Evolutionary conservation across 2,888 invertebrate genomes (phyloP), one percentile per base, ranked within the genome.

Genomic region (Bursaphelenchus okinawaensis): DNA sequence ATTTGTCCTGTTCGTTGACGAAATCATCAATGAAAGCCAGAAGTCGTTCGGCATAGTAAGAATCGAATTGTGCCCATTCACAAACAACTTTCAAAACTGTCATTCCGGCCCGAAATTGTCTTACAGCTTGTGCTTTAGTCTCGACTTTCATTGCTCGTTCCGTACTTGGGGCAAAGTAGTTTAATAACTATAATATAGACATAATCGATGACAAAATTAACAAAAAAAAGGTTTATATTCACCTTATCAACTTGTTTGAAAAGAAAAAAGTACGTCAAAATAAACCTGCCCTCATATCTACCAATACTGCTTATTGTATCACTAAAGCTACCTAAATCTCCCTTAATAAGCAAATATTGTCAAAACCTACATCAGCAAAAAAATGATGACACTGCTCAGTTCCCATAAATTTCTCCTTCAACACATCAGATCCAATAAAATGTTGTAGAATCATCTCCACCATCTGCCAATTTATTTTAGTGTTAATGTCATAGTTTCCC

Each of bases 301-400:
- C n/a, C n/a, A n/a, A n/a, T n/a, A n/a, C n/a, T n/a, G n/a, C n/a
- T n/a, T n/a, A n/a, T n/a, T n/a, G n/a, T n/a, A n/a, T n/a, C n/a
- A n/a, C n/a, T n/a, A n/a, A n/a, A n/a, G n/a, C n/a, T n/a, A n/a
- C n/a, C n/a, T n/a, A n/a, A n/a, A n/a, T n/a, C n/a, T n/a, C n/a
- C n/a, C n/a, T n/a, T n/a, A n/a, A n/a, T n/a, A n/a, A n/a, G n/a
- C n/a, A n/a, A n/a, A n/a, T n/a, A n/a, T n/a, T n/a, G n/a, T 22
- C 24, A 3, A 1, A 4, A 66, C 66, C 23, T 16, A 68, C 67
- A 54, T 66, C 50, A 16, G 22, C 31, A 52, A 65, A 68, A 55
- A 68, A 68, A 7, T 55, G 22, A 40, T 71, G 72, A 29, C 65
- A 66, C 20, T 63, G 52, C 7, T 71, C 71, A 56, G 50, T 73